Evolutionary conservation across 1,140 invertebrate genomes (phyloP), one percentile per base, ranked within the genome.

Genomic region (Melitaea cinxia): DNA sequence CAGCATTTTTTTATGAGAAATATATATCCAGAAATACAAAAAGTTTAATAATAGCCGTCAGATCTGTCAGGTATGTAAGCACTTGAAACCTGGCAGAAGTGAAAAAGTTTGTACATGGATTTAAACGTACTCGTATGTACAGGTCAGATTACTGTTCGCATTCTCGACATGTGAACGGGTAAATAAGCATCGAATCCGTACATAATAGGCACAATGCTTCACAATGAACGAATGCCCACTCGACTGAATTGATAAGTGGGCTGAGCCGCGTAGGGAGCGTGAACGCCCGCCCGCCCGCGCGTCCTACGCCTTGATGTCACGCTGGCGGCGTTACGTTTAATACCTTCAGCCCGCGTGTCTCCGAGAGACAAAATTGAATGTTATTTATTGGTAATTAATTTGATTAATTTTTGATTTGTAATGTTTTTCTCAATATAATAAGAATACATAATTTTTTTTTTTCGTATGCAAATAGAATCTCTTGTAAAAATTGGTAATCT

Each of bases 201-300:
- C 78, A 84, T 88, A 86, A 86, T 88, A 80, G 87, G 72, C 80
- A 86, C 83, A 87, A 87, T 89, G 80, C 80, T 79, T 84, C 83
- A 85, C 83, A 85, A 85, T 89, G 87, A 89, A 81, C 83, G 87
- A 87, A 89, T 89, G 77, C 80, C 87, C 84, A 88, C 87, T 89
- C 84, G 85, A 82, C 73, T 87, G 87, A 88, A 89, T 89, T 89
- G 87, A 87, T 89, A 89, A 89, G 85, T 88, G 85, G 85, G 85
- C 76, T 89, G 84, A 85, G 73, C 82, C 80, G 82, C 73, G 77
- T 78, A 76, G 82, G 78, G 80, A 78, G 77, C 68, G 65, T 52
- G 71, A 33, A 71, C 75, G 77, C 70, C 75, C 80, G 76, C 70
- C 77, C 65, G 65, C 72, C 64, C 56, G 53, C 26, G 49, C 65